Evolutionary conservation across 1,140 invertebrate genomes (phyloP), one percentile per base, ranked within the genome.

Genomic region (Goniozus legneri): DNA sequence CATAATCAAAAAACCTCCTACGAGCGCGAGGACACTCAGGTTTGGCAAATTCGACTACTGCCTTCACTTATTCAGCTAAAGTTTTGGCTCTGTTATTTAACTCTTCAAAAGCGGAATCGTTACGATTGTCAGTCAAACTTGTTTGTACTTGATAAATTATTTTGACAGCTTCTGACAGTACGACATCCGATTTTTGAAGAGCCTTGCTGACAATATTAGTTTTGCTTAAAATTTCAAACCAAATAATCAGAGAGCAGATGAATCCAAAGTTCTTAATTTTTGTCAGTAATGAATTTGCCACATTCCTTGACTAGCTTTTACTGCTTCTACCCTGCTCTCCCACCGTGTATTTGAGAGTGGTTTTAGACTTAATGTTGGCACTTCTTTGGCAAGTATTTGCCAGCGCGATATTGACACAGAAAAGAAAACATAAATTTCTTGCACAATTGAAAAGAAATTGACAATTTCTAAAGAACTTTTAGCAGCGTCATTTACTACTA

Each of bases 301-400:
- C 18, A 36, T 6, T 14, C 19, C 19, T 36, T 36, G 13, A 15
- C 10, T 15, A 15, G n/a, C 19, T 36, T 14, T 36, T 13, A 19
- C 55, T 43, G 13, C 34, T 14, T 36, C 34, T 14, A 50, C 44
- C 21, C 38, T 54, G 34, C 39, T 52, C 55, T 60, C 49, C 50
- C 59, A 64, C 19, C 60, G 52, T 31, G 52, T 62, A 34, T 60
- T 54, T 48, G 45, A 41, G 46, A 53, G 53, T 30, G 27, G 36
- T 53, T 64, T 61, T 19, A 59, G 21, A 27, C 45, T 50, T 6
- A 56, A 16, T 15, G 52, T 53, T 4, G 54, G 37, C 36, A 48
- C 27, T 14, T 54, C 18, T 39, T 51, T 55, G n/a, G n/a, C n/a
- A 15, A 65, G 36, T 19, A 65, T 48, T 27, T 47, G 32, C 57